These are phyloP conservation scores for Chaetodon trifascialis DNA, from an alignment of 2,113 vertebrate species.

Conservation along the genomic window DNA sequence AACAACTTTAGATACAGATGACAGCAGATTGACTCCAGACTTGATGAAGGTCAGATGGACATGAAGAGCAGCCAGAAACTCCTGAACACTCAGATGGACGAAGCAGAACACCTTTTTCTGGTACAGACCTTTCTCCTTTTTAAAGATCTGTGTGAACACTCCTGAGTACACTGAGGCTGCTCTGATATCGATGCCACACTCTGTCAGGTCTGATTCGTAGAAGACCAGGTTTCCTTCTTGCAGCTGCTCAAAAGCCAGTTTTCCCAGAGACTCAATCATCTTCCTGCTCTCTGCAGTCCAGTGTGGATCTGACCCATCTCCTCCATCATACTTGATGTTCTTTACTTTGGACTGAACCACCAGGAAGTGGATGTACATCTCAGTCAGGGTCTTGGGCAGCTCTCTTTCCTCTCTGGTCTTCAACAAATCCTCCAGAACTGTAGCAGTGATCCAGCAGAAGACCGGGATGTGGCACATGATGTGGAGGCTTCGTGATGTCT, in stretches of 20 bases:
- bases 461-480: not conserved
- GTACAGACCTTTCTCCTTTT: no score
- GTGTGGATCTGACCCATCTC: not conserved
- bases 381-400: not conserved
- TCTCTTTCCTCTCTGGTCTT: not conserved
- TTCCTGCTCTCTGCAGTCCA: not conserved
- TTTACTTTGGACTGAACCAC: not conserved
- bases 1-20: not conserved
- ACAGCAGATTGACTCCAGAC: not conserved
- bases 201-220: no score
- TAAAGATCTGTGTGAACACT: no score
- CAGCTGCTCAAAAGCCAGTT: no score
- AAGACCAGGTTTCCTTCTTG: no score
- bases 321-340: not conserved
- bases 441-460: not conserved
- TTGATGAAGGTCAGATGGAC: not conserved
- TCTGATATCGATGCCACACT: no score
- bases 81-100: not conserved
- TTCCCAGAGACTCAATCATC: no score
- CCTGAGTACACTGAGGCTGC: no score
- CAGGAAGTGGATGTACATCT: not conserved
- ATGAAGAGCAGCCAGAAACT: conserved; percentile 3
- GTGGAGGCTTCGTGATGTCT: not conserved
- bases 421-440: not conserved
- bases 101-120: no score